Evolutionary conservation across 2,797 vertebrate species (phyloP).

Genomic region (Coracias cyanogaster): DNA sequence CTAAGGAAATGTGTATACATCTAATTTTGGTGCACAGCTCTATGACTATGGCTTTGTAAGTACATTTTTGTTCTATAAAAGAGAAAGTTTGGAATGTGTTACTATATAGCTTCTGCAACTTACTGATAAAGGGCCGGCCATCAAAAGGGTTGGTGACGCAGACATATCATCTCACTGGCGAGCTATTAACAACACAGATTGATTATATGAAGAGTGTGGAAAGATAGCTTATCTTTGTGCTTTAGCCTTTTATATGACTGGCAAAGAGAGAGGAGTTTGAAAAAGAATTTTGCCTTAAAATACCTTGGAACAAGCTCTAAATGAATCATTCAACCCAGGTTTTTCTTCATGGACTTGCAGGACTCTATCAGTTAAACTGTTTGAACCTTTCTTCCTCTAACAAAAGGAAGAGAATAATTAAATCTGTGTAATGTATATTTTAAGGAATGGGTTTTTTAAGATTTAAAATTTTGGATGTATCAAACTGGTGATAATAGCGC

Average conservation of each 20-base stretch:
- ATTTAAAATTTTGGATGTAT: background rate
- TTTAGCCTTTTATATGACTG: background rate
- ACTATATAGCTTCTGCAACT: background rate
- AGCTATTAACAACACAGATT: slow-evolving; percentile 14
- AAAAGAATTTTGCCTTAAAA: background rate
- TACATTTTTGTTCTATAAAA: background rate
- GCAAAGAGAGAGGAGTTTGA: background rate
- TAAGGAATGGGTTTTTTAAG: background rate
- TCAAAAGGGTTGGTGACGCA: background rate
- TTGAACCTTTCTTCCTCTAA: background rate
- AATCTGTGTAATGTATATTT: background rate
- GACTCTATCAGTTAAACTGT: background rate
- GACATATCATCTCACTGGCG: background rate
- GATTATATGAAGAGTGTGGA: background rate
- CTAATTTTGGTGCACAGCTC: background rate
- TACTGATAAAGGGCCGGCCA: slow-evolving; percentile 52
- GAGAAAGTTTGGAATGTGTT: background rate
- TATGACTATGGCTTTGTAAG: background rate
- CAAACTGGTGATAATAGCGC: background rate
- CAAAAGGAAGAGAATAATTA: background rate
- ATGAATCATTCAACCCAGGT: background rate
- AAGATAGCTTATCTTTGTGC: slow-evolving; percentile 1
- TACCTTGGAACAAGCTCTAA: background rate
- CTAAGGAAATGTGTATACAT: background rate
- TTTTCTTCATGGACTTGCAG: background rate